Evolutionary conservation across 2,888 invertebrate genomes (phyloP).

Genomic region (Margaritifera margaritifera): DNA sequence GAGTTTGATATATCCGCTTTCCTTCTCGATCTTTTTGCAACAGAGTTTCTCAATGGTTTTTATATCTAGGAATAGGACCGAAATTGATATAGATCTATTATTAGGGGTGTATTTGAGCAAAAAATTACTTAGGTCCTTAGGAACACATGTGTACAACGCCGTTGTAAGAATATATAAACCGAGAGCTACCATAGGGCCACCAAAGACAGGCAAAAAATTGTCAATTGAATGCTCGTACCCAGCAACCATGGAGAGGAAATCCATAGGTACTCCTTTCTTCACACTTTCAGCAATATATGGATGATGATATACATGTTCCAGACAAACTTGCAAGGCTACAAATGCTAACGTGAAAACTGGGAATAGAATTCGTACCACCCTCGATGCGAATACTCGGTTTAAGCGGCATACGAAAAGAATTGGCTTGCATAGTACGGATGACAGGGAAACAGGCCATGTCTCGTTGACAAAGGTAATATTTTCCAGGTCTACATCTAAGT

Average conservation of each 20-base stretch:
- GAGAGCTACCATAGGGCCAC: conserved; percentile 8
- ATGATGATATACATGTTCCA: conserved; percentile 4
- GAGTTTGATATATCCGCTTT: conserved; percentile 2
- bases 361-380: background rate
- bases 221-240: conserved; percentile 1
- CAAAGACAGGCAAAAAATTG: conserved; percentile 11
- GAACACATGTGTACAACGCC: conserved; percentile 5
- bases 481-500: background rate
- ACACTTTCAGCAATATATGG: conserved; percentile 2
- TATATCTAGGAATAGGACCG: conserved; percentile 2
- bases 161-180: conserved; percentile 1
- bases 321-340: background rate
- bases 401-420: background rate
- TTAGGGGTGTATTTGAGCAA: conserved; percentile 3
- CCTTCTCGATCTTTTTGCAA: background rate
- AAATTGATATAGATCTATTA: background rate
- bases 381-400: background rate
- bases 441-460: conserved; percentile 2
- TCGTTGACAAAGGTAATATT: background rate
- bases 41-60: background rate
- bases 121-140: background rate
- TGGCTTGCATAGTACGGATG: background rate
- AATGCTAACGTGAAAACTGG: background rate
- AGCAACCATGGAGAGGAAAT: conserved; percentile 5
- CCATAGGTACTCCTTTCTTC: conserved; percentile 1